Base-by-base conservation (phyloP, 2,888 invertebrate species). In the Thumatha senex region DNA sequence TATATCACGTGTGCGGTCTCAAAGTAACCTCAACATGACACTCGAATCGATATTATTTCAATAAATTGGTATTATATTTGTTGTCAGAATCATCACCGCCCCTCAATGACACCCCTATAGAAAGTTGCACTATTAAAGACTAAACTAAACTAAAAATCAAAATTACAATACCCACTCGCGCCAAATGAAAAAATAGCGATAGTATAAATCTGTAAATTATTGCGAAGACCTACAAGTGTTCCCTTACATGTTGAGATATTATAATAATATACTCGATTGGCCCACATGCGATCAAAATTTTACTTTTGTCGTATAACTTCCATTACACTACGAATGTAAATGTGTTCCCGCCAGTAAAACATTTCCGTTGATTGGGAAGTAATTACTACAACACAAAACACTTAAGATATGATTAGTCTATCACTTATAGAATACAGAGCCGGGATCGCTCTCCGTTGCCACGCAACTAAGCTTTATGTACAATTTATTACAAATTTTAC, bases 341-440 rank as follows among this genome's bases (percentile, higher is more conserved):
- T 67, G 68, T 80, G 82, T 76, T 82, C 82, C 84, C 85, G 78
- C 74, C 69, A 63, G 71, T 78, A 68, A 73, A 77, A 76, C 70
- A 58, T 76, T 77, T 71, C 67, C 72, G 71, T 74, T 76, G 76
- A 76, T 78, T 76, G 76, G 70, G 76, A 78, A 24, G 70, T 78
- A 77, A 72, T 67, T 63, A 74, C 76, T 80, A 80, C 73, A 84
- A 83, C 72, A 70, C 76, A 84, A 85, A 86, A 82, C 81, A 80
- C 83, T 86, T 85, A 85, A 79, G 87, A 89, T 89, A 89, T 87
- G 87, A 82, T 85, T 82, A 89, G 57, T 82, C 82, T 87, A 87
- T 84, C 78, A 81, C 86, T 82, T 86, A 87, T 51, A 60, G 59
- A 51, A 67, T 68, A 61, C 58, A 63, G 63, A 61, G 69, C 62